Conservation (phyloP, 2,113 vertebrate genomes). For the Lasiurus cinereus region DNA sequence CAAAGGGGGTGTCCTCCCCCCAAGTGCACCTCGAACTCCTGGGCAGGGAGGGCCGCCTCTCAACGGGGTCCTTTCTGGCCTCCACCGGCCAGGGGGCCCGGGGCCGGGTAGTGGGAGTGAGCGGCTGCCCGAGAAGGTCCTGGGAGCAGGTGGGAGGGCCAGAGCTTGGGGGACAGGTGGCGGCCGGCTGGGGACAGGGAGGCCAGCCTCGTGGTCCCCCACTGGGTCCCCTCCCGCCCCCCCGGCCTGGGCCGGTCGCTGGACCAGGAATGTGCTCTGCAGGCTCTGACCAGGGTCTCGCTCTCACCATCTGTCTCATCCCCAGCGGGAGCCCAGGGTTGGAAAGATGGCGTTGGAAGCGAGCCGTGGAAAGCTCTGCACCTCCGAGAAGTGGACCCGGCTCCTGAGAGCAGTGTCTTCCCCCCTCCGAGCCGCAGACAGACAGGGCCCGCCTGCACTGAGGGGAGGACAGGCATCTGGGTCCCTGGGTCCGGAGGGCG, state of each 20-base stretch:
- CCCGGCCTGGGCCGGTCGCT: not conserved
- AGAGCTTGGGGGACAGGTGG: constrained; percentile 66
- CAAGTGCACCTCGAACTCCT: not conserved
- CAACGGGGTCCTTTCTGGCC: not conserved
- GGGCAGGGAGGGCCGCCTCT: fast-evolving
- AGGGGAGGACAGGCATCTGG: not conserved
- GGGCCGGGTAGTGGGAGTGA: not conserved
- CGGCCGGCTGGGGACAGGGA: not conserved
- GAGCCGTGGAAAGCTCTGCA: not conserved
- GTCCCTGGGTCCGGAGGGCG: too few relatives aligned
- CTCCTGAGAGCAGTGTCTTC: not conserved
- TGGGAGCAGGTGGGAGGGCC: constrained; percentile 73
- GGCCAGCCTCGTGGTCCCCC: not conserved
- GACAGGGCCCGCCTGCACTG: not conserved
- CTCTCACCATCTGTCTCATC: constrained; percentile 75
- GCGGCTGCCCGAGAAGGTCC: too few relatives aligned
- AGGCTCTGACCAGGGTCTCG: not conserved
- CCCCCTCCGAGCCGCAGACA: not conserved
- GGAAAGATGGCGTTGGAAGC: constrained; percentile 50
- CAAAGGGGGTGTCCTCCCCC: not conserved
- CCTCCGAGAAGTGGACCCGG: constrained; percentile 41
- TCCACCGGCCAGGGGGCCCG: not conserved
- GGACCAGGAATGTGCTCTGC: not conserved
- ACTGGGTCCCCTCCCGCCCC: constrained; percentile 45
- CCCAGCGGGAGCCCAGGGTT: constrained; percentile 72